Percentiles rank a stretch among this genome's conserved stretches.
Conservation (phyloP, 2,113 vertebrate genomes). For the Litocranius walleri region DNA sequence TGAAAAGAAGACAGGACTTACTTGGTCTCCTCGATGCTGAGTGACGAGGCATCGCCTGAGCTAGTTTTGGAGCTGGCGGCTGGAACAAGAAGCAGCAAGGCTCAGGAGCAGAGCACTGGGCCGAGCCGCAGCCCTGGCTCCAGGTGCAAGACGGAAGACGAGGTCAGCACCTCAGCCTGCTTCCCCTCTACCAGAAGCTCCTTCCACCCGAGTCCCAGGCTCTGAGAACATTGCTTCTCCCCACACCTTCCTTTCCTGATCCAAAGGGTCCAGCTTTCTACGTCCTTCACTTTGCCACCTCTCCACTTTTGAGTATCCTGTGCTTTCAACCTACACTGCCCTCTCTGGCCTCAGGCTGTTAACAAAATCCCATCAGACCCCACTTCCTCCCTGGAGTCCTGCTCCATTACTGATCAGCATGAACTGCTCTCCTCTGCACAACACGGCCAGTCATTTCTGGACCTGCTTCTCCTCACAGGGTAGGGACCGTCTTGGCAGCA, state of each 20-base stretch:
- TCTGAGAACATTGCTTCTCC: neutral
- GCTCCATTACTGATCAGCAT: neutral
- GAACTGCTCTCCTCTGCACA: neutral
- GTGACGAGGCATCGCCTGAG: constrained; percentile 87
- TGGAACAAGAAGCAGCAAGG: neutral
- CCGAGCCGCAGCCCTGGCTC: neutral
- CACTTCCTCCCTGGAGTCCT: neutral
- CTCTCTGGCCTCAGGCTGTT: neutral
- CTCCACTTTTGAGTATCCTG: neutral
- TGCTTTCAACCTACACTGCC: neutral
- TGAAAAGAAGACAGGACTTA: constrained; percentile 54
- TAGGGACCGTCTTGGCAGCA: neutral
- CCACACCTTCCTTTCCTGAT: neutral
- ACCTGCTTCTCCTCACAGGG: neutral
- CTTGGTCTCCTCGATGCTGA: constrained; percentile 94
- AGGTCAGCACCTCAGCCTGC: neutral
- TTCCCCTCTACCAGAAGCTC: neutral
- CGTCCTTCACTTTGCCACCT: neutral
- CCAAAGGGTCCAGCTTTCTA: neutral
- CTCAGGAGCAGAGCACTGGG: neutral
- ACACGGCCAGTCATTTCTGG: neutral
- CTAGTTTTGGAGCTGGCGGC: constrained; percentile 83
- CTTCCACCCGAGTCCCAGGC: neutral
- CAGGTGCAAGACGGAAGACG: neutral
- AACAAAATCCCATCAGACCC: neutral